Percentiles rank a stretch among this genome's conserved stretches.
Conservation (phyloP, 2,888 invertebrate species). For the Hemicrepidius hirtus region DNA sequence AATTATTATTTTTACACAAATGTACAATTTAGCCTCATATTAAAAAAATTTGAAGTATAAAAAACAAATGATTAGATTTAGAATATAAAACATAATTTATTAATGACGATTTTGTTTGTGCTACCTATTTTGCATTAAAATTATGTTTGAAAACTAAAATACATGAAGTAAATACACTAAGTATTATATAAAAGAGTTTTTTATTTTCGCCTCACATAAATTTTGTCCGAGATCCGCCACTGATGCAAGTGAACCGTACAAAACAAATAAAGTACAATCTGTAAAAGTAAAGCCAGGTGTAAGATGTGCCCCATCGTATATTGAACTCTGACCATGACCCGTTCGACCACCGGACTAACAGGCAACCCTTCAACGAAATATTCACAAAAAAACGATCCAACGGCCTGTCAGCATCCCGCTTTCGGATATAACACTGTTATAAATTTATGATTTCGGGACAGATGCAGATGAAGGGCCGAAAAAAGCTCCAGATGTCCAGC, state of each 20-base stretch:
- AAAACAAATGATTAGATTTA: too few relatives aligned
- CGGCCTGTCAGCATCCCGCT: slow-evolving; percentile 57
- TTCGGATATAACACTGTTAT: slow-evolving; percentile 57
- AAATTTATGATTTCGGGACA: slow-evolving; percentile 55
- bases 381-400: slow-evolving; percentile 43
- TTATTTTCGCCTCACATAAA: too few relatives aligned
- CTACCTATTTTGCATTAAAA: too few relatives aligned
- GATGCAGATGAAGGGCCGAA: slow-evolving; percentile 46
- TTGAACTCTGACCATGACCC: slow-evolving; percentile 58
- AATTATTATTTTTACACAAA: too few relatives aligned
- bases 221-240: too few relatives aligned
- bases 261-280: slow-evolving; percentile 26
- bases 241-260: slow-evolving; percentile 13
- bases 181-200: too few relatives aligned
- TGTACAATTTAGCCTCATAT: too few relatives aligned
- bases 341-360: slow-evolving; percentile 58
- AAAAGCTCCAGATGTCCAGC: slow-evolving; percentile 58
- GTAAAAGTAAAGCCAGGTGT: slow-evolving; percentile 42
- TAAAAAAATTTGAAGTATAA: too few relatives aligned
- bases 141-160: too few relatives aligned
- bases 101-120: too few relatives aligned
- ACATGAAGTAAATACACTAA: too few relatives aligned
- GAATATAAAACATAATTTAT: too few relatives aligned
- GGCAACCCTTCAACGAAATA: slow-evolving; percentile 50
- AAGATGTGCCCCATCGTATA: slow-evolving; percentile 38